Conservation (phyloP, 2,888 invertebrate genomes). For the Temnothorax ravouxi region DNA sequence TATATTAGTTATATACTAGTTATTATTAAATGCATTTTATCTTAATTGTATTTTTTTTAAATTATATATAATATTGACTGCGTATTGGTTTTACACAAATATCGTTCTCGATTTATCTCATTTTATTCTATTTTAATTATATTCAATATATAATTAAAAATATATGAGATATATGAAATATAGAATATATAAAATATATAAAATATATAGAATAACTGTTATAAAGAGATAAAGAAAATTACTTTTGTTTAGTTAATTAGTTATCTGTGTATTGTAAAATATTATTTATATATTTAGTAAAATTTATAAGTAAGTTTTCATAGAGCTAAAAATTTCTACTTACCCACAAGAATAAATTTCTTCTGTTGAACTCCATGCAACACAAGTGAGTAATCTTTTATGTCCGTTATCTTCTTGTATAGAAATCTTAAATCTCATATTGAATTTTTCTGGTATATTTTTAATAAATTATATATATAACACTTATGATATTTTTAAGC, state of each 20-base stretch:
- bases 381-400: conserved; percentile 94
- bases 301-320: neutral
- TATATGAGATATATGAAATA: too few relatives aligned
- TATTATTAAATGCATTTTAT: neutral
- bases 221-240: neutral
- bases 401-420: conserved; percentile 92
- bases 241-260: neutral
- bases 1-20: too few relatives aligned
- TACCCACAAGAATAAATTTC: conserved; percentile 97
- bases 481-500: neutral
- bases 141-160: neutral
- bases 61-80: too few relatives aligned
- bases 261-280: conserved; percentile 3
- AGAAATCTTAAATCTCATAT: conserved; percentile 84
- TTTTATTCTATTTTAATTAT: neutral
- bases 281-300: neutral
- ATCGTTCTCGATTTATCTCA: neutral
- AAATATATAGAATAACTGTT: neutral
- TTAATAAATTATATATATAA: neutral
- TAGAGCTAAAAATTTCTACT: conserved; percentile 61
- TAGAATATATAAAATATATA: too few relatives aligned
- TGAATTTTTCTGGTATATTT: neutral
- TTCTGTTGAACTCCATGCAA: conserved; percentile 97
- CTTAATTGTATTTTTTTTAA: neutral
- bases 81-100: neutral